These are phyloP conservation scores for Aythya baeri DNA, from an alignment of 2,113 vertebrate genomes.

Conservation along the genomic window DNA sequence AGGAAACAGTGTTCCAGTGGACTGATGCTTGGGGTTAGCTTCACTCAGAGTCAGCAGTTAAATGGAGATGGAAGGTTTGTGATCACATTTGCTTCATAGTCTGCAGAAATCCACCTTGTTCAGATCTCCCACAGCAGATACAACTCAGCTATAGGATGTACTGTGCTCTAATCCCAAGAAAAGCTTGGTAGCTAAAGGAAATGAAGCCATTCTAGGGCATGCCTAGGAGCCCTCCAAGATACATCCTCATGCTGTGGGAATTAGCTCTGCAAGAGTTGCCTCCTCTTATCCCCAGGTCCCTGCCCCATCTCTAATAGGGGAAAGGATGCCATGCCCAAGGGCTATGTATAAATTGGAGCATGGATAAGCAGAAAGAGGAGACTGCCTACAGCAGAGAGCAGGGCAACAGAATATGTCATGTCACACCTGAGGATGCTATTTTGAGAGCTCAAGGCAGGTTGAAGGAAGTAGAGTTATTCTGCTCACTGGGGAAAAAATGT, in stretches of 20 bases:
- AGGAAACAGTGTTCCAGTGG: background rate
- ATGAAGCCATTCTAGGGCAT: background rate
- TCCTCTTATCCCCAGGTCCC: background rate
- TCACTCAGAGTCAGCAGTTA: background rate
- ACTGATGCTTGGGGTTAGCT: background rate
- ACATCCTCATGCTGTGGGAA: background rate
- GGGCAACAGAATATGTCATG: background rate
- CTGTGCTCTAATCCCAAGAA: background rate
- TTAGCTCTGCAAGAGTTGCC: background rate
- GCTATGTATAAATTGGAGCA: background rate
- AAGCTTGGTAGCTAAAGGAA: background rate
- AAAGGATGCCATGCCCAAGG: background rate
- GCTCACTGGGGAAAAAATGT: background rate
- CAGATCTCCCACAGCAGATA: background rate
- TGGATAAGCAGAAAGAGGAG: background rate
- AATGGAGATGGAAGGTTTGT: background rate
- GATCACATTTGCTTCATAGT: background rate
- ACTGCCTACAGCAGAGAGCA: slow-evolving; percentile 38
- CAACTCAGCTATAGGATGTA: background rate
- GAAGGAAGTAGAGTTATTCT: slow-evolving; percentile 44
- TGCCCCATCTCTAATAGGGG: background rate
- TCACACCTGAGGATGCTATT: slow-evolving; percentile 54
- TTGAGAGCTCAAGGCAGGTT: slow-evolving; percentile 43
- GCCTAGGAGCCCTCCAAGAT: background rate
- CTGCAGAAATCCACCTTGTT: background rate